Evolutionary conservation across 2,797 vertebrate species (phyloP), one percentile per base, ranked within the genome.

Genomic region (Coregonus sp.): DNA sequence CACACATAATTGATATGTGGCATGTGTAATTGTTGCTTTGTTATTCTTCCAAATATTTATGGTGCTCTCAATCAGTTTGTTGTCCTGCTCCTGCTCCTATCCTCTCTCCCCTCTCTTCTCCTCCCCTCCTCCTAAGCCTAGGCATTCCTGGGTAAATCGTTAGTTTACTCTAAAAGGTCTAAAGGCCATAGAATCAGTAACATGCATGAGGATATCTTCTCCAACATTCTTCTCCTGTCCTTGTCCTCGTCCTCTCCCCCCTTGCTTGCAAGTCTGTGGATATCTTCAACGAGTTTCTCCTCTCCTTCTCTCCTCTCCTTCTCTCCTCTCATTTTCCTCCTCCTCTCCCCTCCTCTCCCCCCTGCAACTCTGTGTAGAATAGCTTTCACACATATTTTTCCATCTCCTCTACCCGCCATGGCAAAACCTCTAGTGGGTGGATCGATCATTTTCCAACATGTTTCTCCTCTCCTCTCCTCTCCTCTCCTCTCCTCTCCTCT

Each of bases 11-110:
- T 88, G 87, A 88, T 87, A 87, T 86, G 82, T 85, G 82, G 81
- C 84, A 54, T 89, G 85, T 88, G 77, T 87, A 88, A 90, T 83
- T 87, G 85, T 87, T 88, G 78, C 85, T 83, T 88, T 92, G 86
- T 92, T 91, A 81, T 90, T 89, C 84, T 81, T 90, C 81, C 82
- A 90, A 90, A 88, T 86, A 84, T 82, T 85, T 84, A 78, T 86
- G 76, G 75, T 75, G 83, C 79, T 88, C 82, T 76, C 37, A 73
- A 79, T 78, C 67, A 75, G 86, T 87, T 85, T 84, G 79, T 85
- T 82, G 78, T 63, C 18, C 56, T 20, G 68, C 37, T 5, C 47
- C 2, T 11, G 16, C 15, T 52, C 59, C 51, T 18, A 33, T 66
- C 40, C 66, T 35, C 50, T 29, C 66, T 35, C 50, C 20, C 51